phyloP scores from a whole-genome alignment of 1,140 invertebrate species.

The Drosophila albomicans region DNA sequence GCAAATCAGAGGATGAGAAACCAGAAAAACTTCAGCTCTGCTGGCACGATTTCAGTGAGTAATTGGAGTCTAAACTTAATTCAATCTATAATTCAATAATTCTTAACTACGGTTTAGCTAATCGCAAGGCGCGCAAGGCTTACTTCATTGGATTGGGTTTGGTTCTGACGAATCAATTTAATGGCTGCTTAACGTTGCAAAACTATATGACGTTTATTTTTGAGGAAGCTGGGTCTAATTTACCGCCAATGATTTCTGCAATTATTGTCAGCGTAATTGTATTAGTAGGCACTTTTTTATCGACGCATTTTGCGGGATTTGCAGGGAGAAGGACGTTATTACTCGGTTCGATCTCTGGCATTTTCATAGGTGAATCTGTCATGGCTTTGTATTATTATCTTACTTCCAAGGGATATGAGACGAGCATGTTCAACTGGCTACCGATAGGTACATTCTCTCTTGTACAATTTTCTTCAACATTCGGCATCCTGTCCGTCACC shows the following conservation, averaged over 20 bases:
- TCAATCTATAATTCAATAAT: neutral
- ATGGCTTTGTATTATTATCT: conserved; percentile 42
- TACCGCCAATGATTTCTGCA: conserved; percentile 87
- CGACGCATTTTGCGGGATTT: conserved; percentile 85
- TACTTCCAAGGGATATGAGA: conserved; percentile 32
- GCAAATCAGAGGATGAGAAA: neutral
- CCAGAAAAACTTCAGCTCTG: neutral
- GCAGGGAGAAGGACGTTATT: conserved; percentile 79
- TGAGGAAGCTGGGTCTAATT: conserved; percentile 86
- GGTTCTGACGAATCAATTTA: conserved; percentile 81
- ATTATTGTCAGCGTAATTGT: conserved; percentile 90
- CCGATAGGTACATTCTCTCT: conserved; percentile 52
- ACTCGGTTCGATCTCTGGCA: conserved; percentile 41
- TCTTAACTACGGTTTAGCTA: neutral
- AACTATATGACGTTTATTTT: conserved; percentile 88
- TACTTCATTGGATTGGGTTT: conserved; percentile 50
- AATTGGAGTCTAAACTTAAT: neutral
- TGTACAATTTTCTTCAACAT: conserved; percentile 25
- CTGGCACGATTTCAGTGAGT: conserved; percentile 53
- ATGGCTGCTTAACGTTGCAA: conserved; percentile 85
- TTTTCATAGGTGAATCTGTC: conserved; percentile 27
- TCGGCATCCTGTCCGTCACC: conserved; percentile 26
- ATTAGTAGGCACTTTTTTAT: conserved; percentile 84
- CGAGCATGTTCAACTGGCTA: conserved; percentile 34
- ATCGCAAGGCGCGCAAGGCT: conserved; percentile 45